Conservation (phyloP, 2,888 invertebrate genomes). For the Epsilonema sp. region DNA sequence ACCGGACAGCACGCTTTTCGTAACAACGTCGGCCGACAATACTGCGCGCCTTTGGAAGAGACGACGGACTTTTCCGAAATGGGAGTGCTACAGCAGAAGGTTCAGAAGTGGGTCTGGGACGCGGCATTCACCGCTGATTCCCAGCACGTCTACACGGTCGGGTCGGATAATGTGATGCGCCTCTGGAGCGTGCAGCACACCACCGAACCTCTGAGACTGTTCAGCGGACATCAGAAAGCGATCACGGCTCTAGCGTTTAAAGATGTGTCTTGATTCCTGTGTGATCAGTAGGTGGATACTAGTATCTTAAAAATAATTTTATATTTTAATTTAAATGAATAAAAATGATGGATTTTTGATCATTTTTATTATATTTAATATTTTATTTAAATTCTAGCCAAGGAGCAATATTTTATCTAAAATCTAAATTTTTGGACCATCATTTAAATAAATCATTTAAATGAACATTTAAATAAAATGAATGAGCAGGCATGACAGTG, state of each 20-base stretch:
- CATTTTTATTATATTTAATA: too few relatives aligned
- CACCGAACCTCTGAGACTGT: conserved; percentile 64
- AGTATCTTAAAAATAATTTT: too few relatives aligned
- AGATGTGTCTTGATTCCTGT: conserved; percentile 44
- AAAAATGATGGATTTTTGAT: too few relatives aligned
- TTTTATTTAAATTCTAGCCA: too few relatives aligned
- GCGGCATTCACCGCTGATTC: conserved; percentile 88
- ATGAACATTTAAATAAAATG: too few relatives aligned
- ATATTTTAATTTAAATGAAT: too few relatives aligned
- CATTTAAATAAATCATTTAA: too few relatives aligned
- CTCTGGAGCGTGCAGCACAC: conserved; percentile 73
- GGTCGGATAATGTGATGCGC: conserved; percentile 75
- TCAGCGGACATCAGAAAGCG: conserved; percentile 76
- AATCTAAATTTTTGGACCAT: too few relatives aligned
- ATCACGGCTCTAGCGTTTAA: conserved; percentile 71
- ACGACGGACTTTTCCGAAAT: conserved; percentile 36
- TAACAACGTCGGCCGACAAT: conserved; percentile 88
- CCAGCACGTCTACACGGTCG: conserved; percentile 31
- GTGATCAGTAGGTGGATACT: too few relatives aligned
- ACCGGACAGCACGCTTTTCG: conserved; percentile 68
- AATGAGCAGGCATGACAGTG: too few relatives aligned
- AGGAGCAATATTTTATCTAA: too few relatives aligned
- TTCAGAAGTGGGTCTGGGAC: conserved; percentile 91
- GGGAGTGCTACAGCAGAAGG: neutral
- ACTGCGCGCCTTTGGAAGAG: conserved; percentile 73